Evolutionary conservation across 2,797 vertebrate species (phyloP), one percentile per base, ranked within the genome.

Genomic region (Adelosebastes latens): DNA sequence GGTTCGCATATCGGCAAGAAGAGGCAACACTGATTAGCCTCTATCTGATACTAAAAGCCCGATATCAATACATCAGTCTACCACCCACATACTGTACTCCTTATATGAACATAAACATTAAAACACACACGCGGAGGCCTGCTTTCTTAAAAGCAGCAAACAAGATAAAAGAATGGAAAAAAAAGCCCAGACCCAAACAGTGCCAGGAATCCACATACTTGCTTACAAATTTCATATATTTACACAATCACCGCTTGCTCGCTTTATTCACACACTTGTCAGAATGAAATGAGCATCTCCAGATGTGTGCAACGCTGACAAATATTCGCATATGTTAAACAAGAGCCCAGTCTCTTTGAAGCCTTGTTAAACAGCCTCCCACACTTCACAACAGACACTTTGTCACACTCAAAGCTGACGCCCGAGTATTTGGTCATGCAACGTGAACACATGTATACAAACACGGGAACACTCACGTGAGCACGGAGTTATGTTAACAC

Each of bases 231-330:
- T 75, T 70, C 14, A 67, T 59, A 58, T 88, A 89, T 92, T 93
- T 93, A 91, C 72, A 88, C 86, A 85, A 86, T 77, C 18, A 1
- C 56, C 16, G 49, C 74, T 80, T 70, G 69, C 65, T 58, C 18
- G 13, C 74, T 87, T 87, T 82, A 84, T 90, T 89, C 91, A 89
- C 90, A 93, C 86, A 87, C 76, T 89, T 88, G 91, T 93, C 88
- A 88, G 80, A 18, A 81, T 71, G 77, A 79, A 87, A 89, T 91
- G 90, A 92, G 86, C 72, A 70, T 88, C 75, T 94, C 92, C 91
- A 94, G 91, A 93, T 91, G 90, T 90, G 85, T 55, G 25, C 62
- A 53, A 52, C 69, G 2, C 83, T 67, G 87, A 86, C 79, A 87
- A 89, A 90, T 85, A 85, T 82, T 76, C 78, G 12, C 77, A 84